Evolutionary conservation across 92 coral and sea anemone species (phyloP).

Genomic region (Actinernus sp.): DNA sequence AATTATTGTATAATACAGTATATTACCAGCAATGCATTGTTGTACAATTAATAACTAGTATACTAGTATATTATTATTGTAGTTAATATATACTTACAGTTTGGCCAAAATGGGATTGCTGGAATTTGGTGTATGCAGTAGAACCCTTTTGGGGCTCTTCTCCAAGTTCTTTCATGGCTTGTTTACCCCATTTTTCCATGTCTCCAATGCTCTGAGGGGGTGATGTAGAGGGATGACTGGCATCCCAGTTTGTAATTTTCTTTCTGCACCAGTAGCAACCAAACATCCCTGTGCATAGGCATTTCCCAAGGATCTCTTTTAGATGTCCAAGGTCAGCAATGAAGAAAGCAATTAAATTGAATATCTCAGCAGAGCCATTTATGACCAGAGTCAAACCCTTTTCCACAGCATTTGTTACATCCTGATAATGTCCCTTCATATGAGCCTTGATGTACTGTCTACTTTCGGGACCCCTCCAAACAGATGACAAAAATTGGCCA

Average conservation of each 20-base stretch:
- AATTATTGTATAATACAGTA: no score
- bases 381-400: slow-evolving; percentile 18
- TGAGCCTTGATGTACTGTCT: slow-evolving; percentile 12
- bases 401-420: slow-evolving; percentile 26
- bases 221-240: slow-evolving; percentile 31
- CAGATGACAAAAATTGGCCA: slow-evolving; percentile 30
- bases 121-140: slow-evolving; percentile 27
- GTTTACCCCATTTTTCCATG: slow-evolving; percentile 30
- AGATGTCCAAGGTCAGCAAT: slow-evolving; percentile 53
- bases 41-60: no score
- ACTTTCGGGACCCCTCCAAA: slow-evolving; percentile 37
- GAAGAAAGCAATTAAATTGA: slow-evolving; percentile 26
- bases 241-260: slow-evolving; percentile 31
- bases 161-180: slow-evolving; percentile 24
- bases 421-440: slow-evolving; percentile 36
- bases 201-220: slow-evolving; percentile 20
- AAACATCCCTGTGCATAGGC: slow-evolving; percentile 42
- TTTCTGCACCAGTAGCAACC: slow-evolving; percentile 57
- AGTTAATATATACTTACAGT: slow-evolving; percentile 23
- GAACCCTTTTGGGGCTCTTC: slow-evolving; percentile 35
- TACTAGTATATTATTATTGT: no score
- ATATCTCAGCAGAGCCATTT: slow-evolving; percentile 11
- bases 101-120: slow-evolving; percentile 37
- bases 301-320: slow-evolving; percentile 48
- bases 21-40: no score